Evolutionary conservation across 2,113 vertebrate species (phyloP).

Genomic region (Nesogale talazaci): DNA sequence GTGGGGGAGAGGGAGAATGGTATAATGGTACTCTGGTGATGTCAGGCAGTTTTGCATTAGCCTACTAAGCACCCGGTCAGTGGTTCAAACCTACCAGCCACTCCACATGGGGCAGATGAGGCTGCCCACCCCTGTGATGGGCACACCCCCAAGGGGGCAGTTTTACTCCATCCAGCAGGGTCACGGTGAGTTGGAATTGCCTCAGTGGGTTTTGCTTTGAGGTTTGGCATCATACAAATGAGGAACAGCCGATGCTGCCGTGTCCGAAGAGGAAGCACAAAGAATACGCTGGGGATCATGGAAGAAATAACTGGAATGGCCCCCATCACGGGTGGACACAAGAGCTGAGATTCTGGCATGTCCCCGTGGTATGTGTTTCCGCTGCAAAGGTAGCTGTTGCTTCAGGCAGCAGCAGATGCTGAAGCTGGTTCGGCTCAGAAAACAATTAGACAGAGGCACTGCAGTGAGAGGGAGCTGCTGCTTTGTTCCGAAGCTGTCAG

Average conservation of each 20-base stretch:
- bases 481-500: slow-evolving; percentile 50
- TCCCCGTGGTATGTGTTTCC: slow-evolving; percentile 43
- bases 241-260: rapidly evolving
- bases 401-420: slow-evolving; percentile 46
- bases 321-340: slow-evolving; percentile 40
- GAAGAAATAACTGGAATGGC: not conserved
- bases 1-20: too few species aligned
- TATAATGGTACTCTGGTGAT: too few species aligned
- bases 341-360: not conserved
- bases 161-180: too few species aligned
- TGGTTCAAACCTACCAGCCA: too few species aligned
- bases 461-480: not conserved
- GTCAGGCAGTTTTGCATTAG: too few species aligned
- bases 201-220: too few species aligned
- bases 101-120: too few species aligned
- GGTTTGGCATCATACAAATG: too few species aligned
- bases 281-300: not conserved
- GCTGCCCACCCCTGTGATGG: too few species aligned
- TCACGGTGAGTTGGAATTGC: too few species aligned
- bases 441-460: slow-evolving; percentile 58
- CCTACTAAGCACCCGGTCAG: too few species aligned
- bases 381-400: not conserved
- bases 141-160: too few species aligned
- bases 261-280: not conserved
- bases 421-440: slow-evolving; percentile 47